Base-by-base conservation (phyloP, 2,888 invertebrate species). In the Acleris laterana region DNA sequence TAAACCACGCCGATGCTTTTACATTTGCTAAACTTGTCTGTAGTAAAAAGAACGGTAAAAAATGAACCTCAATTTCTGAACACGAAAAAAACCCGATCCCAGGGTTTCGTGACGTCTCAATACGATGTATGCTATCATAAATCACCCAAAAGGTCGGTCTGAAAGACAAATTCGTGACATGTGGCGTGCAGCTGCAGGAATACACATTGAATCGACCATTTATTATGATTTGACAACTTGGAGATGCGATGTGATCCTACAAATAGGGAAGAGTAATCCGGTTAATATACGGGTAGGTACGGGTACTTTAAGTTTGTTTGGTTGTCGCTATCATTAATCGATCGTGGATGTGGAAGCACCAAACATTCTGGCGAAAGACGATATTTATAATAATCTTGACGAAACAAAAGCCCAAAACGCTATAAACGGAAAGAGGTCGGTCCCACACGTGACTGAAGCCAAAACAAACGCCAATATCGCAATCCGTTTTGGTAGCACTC, bases 141-240 rank as follows among this genome's bases (percentile, higher is more conserved):
- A 91, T 90, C 88, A 88, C 80, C 63, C 72, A 79, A 87, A 89
- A 87, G 83, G 82, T 83, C 78, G 77, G 76, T 79, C 80, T 71
- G 76, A 70, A 74, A 83, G 85, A 88, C 87, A 87, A 86, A 87
- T 86, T 84, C 75, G 75, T 81, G 84, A 84, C 91, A 91, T 87
- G 80, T 91, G 91, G 84, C 73, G 74, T 80, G 84, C 91, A 91
- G 89, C 88, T 92, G 91, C 84, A 82, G 73, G 77, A 77, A 69
- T 76, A 72, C 70, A 69, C 72, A 68, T 64, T 74, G 71, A 71
- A 74, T 71, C 73, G 69, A 69, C 71, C 74, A 74, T 77, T 74
- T 75, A 77, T 78, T 63, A 69, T 52, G 55, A 51, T 63, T 59
- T 63, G 69, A 66, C 68, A 69, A 55, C 48, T 63, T 62, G 38